Evolutionary conservation across 2,888 invertebrate genomes (phyloP).

Genomic region (Stratiomys singularior): DNA sequence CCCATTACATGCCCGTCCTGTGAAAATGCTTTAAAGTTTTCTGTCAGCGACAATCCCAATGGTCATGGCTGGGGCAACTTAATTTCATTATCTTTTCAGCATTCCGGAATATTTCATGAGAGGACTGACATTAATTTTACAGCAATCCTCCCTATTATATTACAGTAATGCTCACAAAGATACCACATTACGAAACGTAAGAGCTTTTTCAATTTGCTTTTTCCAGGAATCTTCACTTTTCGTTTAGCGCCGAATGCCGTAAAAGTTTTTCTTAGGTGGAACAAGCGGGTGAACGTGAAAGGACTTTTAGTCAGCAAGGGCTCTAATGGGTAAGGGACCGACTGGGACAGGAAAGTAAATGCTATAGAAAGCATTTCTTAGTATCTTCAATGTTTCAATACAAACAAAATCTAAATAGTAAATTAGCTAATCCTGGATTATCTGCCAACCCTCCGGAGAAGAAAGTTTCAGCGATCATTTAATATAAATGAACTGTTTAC

Average conservation of each 20-base stretch:
- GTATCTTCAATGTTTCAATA: not conserved
- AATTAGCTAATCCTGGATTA: conserved; percentile 36
- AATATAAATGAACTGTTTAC: conserved; percentile 5
- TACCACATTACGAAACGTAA: not conserved
- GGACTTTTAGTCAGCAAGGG: too few species aligned
- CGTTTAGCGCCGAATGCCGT: not conserved
- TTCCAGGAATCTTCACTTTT: not conserved
- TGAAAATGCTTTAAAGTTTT: conserved; percentile 6
- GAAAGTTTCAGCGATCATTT: conserved; percentile 11
- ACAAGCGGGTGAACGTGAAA: too few species aligned
- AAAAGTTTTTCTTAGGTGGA: too few species aligned
- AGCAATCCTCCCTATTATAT: conserved; percentile 17
- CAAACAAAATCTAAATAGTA: conserved; percentile 33
- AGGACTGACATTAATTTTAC: conserved; percentile 38
- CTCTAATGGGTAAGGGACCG: not conserved
- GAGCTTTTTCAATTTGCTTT: conserved; percentile 40
- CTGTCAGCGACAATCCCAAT: not conserved
- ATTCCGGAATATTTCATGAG: conserved; percentile 43
- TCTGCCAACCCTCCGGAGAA: not conserved
- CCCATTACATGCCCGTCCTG: conserved; percentile 16
- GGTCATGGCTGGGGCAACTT: conserved; percentile 32
- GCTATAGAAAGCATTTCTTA: not conserved
- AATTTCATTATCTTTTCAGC: conserved; percentile 46
- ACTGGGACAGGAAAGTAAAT: conserved; percentile 14
- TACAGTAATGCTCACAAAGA: not conserved